phyloP scores from a whole-genome alignment of 2,888 invertebrate genomes.

The Drosophila demipolita region DNA sequence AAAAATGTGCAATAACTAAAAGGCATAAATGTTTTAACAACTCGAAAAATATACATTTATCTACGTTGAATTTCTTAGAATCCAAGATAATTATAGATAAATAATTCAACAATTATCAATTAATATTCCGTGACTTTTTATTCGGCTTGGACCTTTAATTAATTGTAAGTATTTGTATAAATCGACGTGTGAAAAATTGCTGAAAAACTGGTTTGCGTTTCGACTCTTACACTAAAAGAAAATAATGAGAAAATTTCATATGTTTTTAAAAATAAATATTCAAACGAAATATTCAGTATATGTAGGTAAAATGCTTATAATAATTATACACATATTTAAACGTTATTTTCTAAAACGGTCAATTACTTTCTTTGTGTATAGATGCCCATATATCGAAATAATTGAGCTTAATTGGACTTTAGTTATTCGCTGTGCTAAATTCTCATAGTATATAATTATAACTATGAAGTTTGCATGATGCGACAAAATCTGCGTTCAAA shows the following conservation, averaged over 20 bases:
- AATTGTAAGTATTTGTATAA: constrained; percentile 55
- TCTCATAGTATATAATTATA: not conserved
- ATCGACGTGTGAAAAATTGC: not conserved
- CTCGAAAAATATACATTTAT: constrained; percentile 7
- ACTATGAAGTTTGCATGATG: not conserved
- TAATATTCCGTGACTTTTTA: constrained; percentile 40
- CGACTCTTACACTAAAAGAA: constrained; percentile 1
- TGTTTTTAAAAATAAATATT: not conserved
- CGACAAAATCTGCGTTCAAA: constrained; percentile 9
- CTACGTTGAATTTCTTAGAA: constrained; percentile 4
- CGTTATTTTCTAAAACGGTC: not conserved
- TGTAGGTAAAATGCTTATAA: not conserved
- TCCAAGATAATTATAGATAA: constrained; percentile 6
- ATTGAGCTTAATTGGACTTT: constrained; percentile 1
- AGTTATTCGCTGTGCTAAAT: not conserved
- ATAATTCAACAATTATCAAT: constrained; percentile 11
- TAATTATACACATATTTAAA: not conserved
- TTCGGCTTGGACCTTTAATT: constrained; percentile 13
- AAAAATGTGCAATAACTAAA: constrained; percentile 22
- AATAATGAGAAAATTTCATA: not conserved
- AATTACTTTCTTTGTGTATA: not conserved
- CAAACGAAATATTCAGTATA: not conserved
- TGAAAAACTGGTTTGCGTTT: constrained; percentile 42
- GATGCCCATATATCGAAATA: not conserved
- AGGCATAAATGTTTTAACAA: constrained; percentile 2